Conservation (phyloP, 2,113 vertebrate genomes). For the Saccopteryx bilineata region DNA sequence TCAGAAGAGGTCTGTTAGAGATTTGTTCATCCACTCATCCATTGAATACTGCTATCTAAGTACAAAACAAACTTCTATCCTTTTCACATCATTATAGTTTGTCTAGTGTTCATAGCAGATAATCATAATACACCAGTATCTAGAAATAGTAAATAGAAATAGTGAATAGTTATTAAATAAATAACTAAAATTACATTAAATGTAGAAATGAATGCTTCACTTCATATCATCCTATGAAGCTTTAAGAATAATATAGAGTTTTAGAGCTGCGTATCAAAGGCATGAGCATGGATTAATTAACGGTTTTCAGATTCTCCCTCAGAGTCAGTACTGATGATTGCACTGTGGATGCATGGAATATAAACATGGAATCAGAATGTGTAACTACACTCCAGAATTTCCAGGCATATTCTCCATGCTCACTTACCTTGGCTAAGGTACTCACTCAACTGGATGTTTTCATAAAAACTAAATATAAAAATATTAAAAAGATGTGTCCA, state of each 20-base stretch:
- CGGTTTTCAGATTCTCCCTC: neutral
- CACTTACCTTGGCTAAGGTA: neutral
- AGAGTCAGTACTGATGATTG: neutral
- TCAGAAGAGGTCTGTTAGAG: neutral
- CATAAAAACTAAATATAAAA: conserved; percentile 1
- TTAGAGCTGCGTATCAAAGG: neutral
- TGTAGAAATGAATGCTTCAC: neutral
- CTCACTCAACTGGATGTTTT: neutral
- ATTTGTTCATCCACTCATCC: neutral
- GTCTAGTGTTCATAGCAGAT: neutral
- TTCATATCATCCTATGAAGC: neutral
- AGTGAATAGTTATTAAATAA: neutral
- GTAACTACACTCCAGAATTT: neutral
- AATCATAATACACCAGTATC: neutral
- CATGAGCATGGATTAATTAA: neutral
- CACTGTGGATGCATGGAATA: neutral
- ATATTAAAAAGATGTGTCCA: neutral
- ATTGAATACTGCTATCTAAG: neutral
- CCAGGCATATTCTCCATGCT: neutral
- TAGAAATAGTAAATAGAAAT: neutral
- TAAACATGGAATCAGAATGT: neutral
- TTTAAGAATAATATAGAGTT: neutral
- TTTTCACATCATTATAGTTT: neutral
- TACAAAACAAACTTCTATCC: neutral
- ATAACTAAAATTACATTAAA: neutral